phyloP scores from a whole-genome alignment of 30 jellyfish, hydroid and myxozoan species.

The Chironex yamaguchii region DNA sequence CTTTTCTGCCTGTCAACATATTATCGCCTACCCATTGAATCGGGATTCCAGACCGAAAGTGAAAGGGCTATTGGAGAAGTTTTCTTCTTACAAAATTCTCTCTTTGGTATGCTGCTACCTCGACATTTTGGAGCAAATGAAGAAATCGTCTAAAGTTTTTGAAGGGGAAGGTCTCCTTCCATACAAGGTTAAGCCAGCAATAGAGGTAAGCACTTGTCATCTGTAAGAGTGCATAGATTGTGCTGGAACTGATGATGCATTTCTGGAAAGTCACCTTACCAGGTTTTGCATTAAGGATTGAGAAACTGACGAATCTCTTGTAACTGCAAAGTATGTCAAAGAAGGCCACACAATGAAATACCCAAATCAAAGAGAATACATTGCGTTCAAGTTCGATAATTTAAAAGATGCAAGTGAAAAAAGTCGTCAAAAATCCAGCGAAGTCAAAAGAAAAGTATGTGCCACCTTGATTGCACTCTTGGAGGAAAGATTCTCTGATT shows the following conservation, averaged over 20 bases:
- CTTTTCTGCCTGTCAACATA: slow-evolving; percentile 66
- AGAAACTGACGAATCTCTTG: neutral
- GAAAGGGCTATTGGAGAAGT: slow-evolving; percentile 39
- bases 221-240: slow-evolving; percentile 29
- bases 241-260: slow-evolving; percentile 19
- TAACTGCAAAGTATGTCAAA: neutral
- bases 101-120: slow-evolving; percentile 45
- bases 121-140: slow-evolving; percentile 26
- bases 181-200: slow-evolving; percentile 32
- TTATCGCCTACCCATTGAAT: slow-evolving; percentile 29
- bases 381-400: neutral
- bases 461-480: neutral
- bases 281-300: neutral
- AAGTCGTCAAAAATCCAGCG: slow-evolving; percentile 11
- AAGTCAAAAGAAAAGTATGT: slow-evolving; percentile 13
- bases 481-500: slow-evolving; percentile 9
- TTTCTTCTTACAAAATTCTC: slow-evolving; percentile 3
- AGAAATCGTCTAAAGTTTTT: slow-evolving; percentile 41
- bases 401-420: neutral
- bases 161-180: slow-evolving; percentile 73
- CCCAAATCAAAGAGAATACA: slow-evolving; percentile 19
- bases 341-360: slow-evolving; percentile 5
- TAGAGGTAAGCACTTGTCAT: slow-evolving; percentile 3
- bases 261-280: slow-evolving; percentile 19
- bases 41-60: slow-evolving; percentile 20